phyloP scores from a whole-genome alignment of 1,140 invertebrate species.

The Cecropterus lyciades region DNA sequence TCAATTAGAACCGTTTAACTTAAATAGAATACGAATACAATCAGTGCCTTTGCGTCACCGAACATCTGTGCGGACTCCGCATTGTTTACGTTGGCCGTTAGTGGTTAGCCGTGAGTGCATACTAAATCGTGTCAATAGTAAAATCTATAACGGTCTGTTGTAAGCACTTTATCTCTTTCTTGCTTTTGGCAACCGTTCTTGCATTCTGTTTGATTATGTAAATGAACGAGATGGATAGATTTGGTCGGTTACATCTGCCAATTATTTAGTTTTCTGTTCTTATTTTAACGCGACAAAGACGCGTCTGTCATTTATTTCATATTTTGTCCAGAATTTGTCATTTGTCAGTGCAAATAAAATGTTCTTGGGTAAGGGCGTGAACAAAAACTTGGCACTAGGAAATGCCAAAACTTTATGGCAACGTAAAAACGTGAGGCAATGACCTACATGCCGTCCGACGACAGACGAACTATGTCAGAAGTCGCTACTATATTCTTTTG shows the following conservation, averaged over 20 bases:
- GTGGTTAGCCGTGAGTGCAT: conserved; percentile 35
- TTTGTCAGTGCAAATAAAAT: not conserved
- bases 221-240: conserved; percentile 12
- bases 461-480: conserved; percentile 12
- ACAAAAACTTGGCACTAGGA: conserved; percentile 12
- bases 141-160: conserved; percentile 30
- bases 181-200: conserved; percentile 22
- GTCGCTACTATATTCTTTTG: conserved; percentile 13
- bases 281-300: not conserved
- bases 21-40: conserved; percentile 28
- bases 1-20: conserved; percentile 24
- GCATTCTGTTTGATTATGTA: conserved; percentile 15
- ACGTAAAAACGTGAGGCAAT: conserved; percentile 11
- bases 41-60: conserved; percentile 31
- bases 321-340: not conserved
- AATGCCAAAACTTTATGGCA: conserved; percentile 6
- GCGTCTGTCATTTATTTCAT: not conserved
- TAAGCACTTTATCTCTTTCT: conserved; percentile 20
- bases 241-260: not conserved
- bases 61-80: conserved; percentile 32
- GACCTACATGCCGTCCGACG: conserved; percentile 8
- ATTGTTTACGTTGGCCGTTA: conserved; percentile 38
- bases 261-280: not conserved
- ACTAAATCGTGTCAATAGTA: conserved; percentile 36
- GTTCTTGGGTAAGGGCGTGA: not conserved